Evolutionary conservation across 2,888 invertebrate species (phyloP), one percentile per base, ranked within the genome.

Genomic region (Branchellion lobata): DNA sequence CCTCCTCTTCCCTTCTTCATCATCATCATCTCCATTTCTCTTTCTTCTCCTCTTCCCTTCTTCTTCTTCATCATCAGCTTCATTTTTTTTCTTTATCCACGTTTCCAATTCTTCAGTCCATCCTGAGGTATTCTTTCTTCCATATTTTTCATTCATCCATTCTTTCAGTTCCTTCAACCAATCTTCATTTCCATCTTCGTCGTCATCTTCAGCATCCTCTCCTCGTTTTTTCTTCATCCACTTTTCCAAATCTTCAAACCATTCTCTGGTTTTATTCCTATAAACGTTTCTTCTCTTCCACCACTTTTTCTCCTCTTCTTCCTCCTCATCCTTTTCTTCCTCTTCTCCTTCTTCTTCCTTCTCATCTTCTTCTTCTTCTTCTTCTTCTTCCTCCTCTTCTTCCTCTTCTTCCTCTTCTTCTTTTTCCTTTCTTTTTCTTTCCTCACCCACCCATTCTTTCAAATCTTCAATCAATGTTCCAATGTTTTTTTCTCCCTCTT

Each of bases 51-150:
- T n/a, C n/a, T n/a, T n/a, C n/a, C n/a, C n/a, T n/a, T n/a, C 34
- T 2, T 36, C 3, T 14, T n/a, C 1, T 3, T 36, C 34, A 1
- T 34, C 73, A 34, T 1, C 51, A 36, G 40, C 0, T 24, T 36
- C 27, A 29, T 51, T 18, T 8, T 29, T 47, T 8, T 51, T 29
- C 51, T 27, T 51, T 14, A 29, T 18, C 51, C n/a, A 11, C 24
- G 33, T 27, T 40, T 40, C 2, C 40, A 11, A 8, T 5, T 24
- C 47, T 24, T 51, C 34, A 47, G 68, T 69, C 40, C 34, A n/a
- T 27, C 36, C 51, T 57, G 29, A 53, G 71, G 33, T 53, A 33
- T 73, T 78, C 78, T 65, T 73, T 69, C 61, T 51, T 71, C 47
- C 68, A n/a, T 79, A 61, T 53, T 57, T 29, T 31, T 77, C 71